Evolutionary conservation across 2,888 invertebrate species (phyloP), one percentile per base, ranked within the genome.

Genomic region (Amiota communis): DNA sequence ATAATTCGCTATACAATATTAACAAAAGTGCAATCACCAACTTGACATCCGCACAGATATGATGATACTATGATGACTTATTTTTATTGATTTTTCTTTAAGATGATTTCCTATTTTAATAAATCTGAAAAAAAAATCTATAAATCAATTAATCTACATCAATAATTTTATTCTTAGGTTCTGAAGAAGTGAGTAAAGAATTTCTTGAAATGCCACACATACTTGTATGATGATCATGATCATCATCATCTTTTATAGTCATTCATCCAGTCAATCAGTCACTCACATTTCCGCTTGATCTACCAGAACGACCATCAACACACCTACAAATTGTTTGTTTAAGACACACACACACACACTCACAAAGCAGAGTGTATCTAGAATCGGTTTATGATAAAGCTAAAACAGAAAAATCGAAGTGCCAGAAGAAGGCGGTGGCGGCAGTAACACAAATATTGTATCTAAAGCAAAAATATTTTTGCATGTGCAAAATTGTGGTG

Each of bases 271-370:
- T 51, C 67, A 74, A 73, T 77, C 80, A 84, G 81, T 85, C 84
- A 80, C 84, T 85, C 84, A 80, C 84, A 84, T 86, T 85, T 86
- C 87, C 85, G 85, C 87, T 86, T 82, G 79, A 85, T 85, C 82
- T 85, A 87, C 80, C 87, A 84, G 85, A 86, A 85, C 86, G 86
- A 70, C 85, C 86, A 81, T 84, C 87, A 86, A 74, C 78, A 72
- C 78, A 74, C 76, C 67, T 68, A 68, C 67, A 68, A 59, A 72
- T 64, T 68, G 67, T 68, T 68, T 68, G 51, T 48, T 51, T 20
- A 53, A 51, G 51, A 51, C 20, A 63, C 63, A 15, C 61, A 49
- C 53, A 77, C 75, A 76, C 77, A 77, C 76, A 71, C 72, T 74
- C 79, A 67, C 79, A 75, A 2, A 57, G n/a, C 63, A 2, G 59